Evolutionary conservation across 2,888 invertebrate genomes (phyloP), one percentile per base, ranked within the genome.

Genomic region (Hydrotaea diabolus): DNA sequence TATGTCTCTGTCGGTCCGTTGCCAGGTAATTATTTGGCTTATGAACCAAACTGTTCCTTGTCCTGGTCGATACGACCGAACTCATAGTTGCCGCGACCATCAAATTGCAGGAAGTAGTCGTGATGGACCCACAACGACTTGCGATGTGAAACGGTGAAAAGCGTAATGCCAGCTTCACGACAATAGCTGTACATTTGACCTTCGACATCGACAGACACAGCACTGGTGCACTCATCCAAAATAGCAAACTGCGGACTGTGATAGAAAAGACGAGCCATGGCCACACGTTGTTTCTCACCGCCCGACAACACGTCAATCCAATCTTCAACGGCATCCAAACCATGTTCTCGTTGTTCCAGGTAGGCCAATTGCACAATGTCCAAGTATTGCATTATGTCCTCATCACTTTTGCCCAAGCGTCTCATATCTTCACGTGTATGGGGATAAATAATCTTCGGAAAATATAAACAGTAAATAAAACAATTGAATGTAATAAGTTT

Each of bases 291-390:
- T 90, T 99, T 99, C 93, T 99, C 99, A 15, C 99, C 99, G 0
- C 99, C 99, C 46, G 98, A 98, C 5, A 99, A 93, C 0, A 99
- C 98, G 92, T 99, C 99, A 95, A 99, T 97, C 99, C 99, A 99
- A 93, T 99, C 99, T 89, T 98, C 98, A 0, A 98, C 96, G 0
- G 98, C 95, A 92, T 98, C 97, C 94, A 98, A 96, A 8, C 97
- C 97, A 39, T 96, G 96, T 88, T 98, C 98, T 71, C 98, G 94
- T 82, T 95, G 95, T 64, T 97, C 93, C 78, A 99, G 93, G 93
- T 98, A 97, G 0, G 94, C 94, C 83, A 99, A 93, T 91, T 98
- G 98, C 0, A 98, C 98, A 86, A 95, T 93, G 81, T 96, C 95
- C 83, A 99, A 93, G 91, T 96, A 96, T 73, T 95, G 93, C 77